Evolutionary conservation across 2,888 invertebrate species (phyloP).

Genomic region (Sinodicranocentrus sp.): DNA sequence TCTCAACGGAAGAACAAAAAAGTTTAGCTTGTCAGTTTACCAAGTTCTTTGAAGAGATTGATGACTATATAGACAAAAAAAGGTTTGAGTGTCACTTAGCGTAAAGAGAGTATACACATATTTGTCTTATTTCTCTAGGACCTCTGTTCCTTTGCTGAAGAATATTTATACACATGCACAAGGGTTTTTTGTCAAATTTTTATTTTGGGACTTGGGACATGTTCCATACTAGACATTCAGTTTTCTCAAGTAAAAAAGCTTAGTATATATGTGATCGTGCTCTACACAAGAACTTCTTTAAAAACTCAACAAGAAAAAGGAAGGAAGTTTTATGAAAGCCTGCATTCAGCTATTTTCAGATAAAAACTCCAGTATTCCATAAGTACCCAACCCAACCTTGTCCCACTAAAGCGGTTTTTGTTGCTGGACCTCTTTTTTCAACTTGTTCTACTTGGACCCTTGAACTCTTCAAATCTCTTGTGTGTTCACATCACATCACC

Average conservation of each 20-base stretch:
- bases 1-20: no score
- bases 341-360: background rate
- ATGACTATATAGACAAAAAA: constrained; percentile 19
- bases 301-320: no score
- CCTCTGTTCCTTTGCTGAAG: background rate
- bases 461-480: constrained; percentile 26
- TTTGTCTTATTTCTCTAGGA: constrained; percentile 15
- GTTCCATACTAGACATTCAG: background rate
- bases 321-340: background rate
- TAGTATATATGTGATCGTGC: no score
- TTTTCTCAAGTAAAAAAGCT: no score
- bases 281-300: no score
- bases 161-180: background rate
- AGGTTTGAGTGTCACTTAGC: constrained; percentile 23
- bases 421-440: constrained; percentile 13
- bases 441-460: constrained; percentile 36
- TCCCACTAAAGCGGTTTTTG: background rate
- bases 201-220: no score
- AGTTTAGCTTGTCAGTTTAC: no score
- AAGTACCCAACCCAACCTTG: background rate
- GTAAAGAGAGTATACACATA: background rate
- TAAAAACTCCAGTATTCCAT: background rate
- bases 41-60: constrained; percentile 17
- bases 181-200: no score
- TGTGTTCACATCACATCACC: no score